Evolutionary conservation across 2,888 invertebrate genomes (phyloP), one percentile per base, ranked within the genome.

Genomic region (Notocelia uddmanniana): DNA sequence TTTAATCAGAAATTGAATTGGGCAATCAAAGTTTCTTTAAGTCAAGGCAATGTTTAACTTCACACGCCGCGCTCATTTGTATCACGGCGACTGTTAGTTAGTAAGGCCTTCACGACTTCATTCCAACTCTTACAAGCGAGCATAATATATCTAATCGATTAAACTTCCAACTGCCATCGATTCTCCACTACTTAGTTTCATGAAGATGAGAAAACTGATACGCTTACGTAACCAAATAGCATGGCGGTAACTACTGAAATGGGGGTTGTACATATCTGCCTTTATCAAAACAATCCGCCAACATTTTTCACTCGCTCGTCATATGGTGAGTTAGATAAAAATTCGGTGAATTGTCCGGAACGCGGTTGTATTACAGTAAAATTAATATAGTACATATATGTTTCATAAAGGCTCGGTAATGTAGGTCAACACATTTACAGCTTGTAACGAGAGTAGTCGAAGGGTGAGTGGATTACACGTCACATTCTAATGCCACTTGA

Each of bases 21-120:
- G 50, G 69, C 45, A 73, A 73, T 73, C 68, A 73, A 60, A 72
- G 55, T 68, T n/a, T 73, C 63, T 64, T 57, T 26, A 58, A 59
- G 73, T 62, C 68, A 73, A 73, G 68, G 68, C 18, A 21, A 57
- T 48, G 8, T 62, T 55, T 19, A n/a, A 37, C 68, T 68, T 67
- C 60, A 48, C 59, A 63, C 59, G 54, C 66, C 41, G 31, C n/a
- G 64, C 34, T 58, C 66, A n/a, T 64, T 66, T 41, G 59, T 54
- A 34, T 60, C 66, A 23, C 23, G 37, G 19, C n/a, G 50, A 26
- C 50, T 52, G 41, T 52, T 59, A 5, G 5, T 2, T 26, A 3
- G 31, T n/a, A 70, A 54, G 52, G 15, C 71, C 71, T 67, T 60
- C 59, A 23, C 50, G 55, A 31, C 66, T 34, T 63, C 57, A 67